phyloP scores from a whole-genome alignment of 2,888 invertebrate genomes.

The Argynnis bischoffii region DNA sequence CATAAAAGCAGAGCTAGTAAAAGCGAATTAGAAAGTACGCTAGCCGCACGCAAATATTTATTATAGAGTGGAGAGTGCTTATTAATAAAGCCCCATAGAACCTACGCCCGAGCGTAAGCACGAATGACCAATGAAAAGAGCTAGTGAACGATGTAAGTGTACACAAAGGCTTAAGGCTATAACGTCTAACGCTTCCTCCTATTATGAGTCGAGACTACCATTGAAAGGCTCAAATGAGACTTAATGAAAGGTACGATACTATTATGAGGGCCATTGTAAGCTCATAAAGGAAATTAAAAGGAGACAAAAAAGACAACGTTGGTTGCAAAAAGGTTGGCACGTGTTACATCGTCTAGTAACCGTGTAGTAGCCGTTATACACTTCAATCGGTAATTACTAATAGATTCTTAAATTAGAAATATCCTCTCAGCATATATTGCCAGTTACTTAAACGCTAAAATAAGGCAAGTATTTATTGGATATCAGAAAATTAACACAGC shows the following conservation, averaged over 20 bases:
- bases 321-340: slow-evolving; percentile 31
- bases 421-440: no score
- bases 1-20: slow-evolving; percentile 4
- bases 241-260: slow-evolving; percentile 77
- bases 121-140: slow-evolving; percentile 66
- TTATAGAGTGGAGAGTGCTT: slow-evolving; percentile 52
- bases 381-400: no score
- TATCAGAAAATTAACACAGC: no score
- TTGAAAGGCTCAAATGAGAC: slow-evolving; percentile 71
- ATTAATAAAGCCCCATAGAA: slow-evolving; percentile 59
- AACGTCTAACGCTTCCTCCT: slow-evolving; percentile 68
- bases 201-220: slow-evolving; percentile 70
- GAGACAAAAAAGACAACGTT: slow-evolving; percentile 55
- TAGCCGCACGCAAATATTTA: slow-evolving; percentile 46
- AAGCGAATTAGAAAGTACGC: slow-evolving; percentile 15
- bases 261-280: slow-evolving; percentile 76
- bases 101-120: slow-evolving; percentile 48
- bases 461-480: no score
- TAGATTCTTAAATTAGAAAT: no score
- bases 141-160: slow-evolving; percentile 58
- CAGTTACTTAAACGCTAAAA: no score
- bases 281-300: slow-evolving; percentile 77
- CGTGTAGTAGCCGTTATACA: background rate
- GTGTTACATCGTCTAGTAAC: slow-evolving; percentile 17
- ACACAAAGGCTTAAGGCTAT: slow-evolving; percentile 68